phyloP scores from a whole-genome alignment of 2,113 vertebrate genomes.

The Tachycineta bicolor region DNA sequence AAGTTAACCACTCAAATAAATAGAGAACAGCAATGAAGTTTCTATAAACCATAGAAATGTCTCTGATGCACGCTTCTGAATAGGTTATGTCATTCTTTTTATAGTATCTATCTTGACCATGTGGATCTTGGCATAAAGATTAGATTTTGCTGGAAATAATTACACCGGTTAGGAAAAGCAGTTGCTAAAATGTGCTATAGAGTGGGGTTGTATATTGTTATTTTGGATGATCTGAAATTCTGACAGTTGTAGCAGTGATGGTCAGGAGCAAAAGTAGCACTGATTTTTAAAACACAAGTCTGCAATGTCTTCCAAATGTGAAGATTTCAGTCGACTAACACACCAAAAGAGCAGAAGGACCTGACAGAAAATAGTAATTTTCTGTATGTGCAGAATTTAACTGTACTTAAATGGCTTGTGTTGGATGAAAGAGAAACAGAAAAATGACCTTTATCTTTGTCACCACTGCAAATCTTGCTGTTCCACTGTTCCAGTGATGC shows the following conservation, averaged over 20 bases:
- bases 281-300: not conserved
- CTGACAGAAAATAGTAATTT: not conserved
- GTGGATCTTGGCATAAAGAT: not conserved
- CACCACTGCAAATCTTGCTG: constrained; percentile 64
- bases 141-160: not conserved
- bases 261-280: not conserved
- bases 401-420: not conserved
- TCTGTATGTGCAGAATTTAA: not conserved
- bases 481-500: constrained; percentile 54
- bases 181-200: not conserved
- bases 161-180: not conserved
- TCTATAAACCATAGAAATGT: not conserved
- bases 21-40: not conserved
- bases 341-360: not conserved
- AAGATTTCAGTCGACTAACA: not conserved
- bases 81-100: not conserved
- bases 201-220: rapidly evolving
- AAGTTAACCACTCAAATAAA: not conserved
- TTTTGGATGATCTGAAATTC: not conserved
- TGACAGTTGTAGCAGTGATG: not conserved
- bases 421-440: constrained; percentile 46
- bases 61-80: not conserved
- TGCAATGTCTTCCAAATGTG: not conserved
- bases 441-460: constrained; percentile 68
- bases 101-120: not conserved